Percentiles rank a stretch among this genome's conserved stretches.
Conservation (phyloP, 1,140 invertebrate genomes). For the Bombyx mori region DNA sequence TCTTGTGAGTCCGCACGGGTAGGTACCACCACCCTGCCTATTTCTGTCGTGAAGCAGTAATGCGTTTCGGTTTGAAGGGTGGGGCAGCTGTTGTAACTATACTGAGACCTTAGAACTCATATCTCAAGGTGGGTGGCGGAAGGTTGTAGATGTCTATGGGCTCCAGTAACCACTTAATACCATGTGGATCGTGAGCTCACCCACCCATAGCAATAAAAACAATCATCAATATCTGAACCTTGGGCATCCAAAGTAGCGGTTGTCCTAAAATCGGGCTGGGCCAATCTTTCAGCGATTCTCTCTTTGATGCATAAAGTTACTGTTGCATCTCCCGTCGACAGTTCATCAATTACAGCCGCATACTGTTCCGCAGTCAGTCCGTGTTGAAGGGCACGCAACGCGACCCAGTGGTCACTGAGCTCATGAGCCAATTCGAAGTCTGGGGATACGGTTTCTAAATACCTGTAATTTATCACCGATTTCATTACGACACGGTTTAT, state of each 20-base stretch:
- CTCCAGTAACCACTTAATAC: no score
- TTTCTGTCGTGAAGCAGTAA: no score
- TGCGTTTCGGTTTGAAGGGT: no score
- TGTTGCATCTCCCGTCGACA: conserved; percentile 33
- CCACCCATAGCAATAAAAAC: not conserved
- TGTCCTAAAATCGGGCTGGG: conserved; percentile 53
- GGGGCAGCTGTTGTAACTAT: no score
- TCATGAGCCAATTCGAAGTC: conserved; percentile 44
- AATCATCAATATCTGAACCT: conserved; percentile 21
- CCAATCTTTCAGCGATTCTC: conserved; percentile 36
- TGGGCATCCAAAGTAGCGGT: conserved; percentile 36
- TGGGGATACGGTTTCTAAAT: conserved; percentile 69
- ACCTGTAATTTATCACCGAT: conserved; percentile 62
- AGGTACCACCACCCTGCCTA: no score
- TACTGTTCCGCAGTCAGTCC: conserved; percentile 45
- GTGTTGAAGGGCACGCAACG: conserved; percentile 28
- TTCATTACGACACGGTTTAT: not conserved
- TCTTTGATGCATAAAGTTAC: conserved; percentile 47
- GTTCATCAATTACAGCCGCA: conserved; percentile 37
- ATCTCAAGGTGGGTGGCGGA: no score
- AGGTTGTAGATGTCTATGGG: no score
- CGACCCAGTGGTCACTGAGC: conserved; percentile 56
- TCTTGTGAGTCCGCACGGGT: no score
- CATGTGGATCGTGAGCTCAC: no score
- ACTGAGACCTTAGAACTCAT: no score